phyloP scores from a whole-genome alignment of 2,797 vertebrate genomes.

The Lagorchestes hirsutus region DNA sequence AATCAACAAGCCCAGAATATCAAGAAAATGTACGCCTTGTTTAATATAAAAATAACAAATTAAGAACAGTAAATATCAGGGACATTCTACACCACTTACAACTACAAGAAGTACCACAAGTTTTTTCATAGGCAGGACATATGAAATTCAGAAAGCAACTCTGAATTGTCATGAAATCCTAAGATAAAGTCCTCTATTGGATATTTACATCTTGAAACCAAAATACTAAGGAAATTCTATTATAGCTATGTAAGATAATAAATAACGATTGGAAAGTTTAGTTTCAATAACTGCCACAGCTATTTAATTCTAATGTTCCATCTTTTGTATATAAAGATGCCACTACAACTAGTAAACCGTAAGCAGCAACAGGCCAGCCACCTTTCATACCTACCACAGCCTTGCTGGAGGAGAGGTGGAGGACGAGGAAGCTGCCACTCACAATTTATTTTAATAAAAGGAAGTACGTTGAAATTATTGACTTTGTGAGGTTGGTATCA shows the following conservation, averaged over 20 bases:
- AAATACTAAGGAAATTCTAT: background rate
- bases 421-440: background rate
- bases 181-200: background rate
- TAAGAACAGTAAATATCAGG: constrained; percentile 43
- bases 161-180: background rate
- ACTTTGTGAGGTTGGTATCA: background rate
- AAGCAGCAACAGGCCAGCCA: background rate
- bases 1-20: constrained; percentile 41
- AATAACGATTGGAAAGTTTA: background rate
- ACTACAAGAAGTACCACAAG: background rate
- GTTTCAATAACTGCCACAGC: background rate
- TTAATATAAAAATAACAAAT: constrained; percentile 45
- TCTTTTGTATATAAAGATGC: background rate
- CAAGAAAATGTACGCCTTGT: constrained; percentile 47
- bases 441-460: background rate
- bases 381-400: background rate
- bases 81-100: constrained; percentile 29
- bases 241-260: background rate
- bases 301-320: background rate
- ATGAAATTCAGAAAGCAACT: background rate
- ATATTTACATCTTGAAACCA: background rate
- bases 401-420: background rate
- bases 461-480: background rate
- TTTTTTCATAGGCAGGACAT: background rate
- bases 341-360: background rate